phyloP scores from a whole-genome alignment of 1,140 invertebrate genomes.

The Drosophila trapezifrons region DNA sequence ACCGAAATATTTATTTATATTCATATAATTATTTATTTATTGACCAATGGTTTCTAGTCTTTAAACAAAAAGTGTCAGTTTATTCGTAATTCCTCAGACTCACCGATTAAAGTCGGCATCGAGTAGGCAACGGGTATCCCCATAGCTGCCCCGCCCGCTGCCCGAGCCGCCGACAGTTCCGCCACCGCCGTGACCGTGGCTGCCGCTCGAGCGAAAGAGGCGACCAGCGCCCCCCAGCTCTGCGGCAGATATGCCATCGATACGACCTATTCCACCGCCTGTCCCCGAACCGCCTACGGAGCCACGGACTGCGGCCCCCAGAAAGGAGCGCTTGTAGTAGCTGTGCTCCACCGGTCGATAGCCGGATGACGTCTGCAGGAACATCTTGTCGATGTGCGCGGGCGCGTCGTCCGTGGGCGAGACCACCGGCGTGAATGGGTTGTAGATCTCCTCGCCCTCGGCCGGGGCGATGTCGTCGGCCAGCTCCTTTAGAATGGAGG shows the following conservation, averaged over 20 bases:
- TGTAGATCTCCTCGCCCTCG: conserved; percentile 83
- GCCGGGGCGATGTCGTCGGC: conserved; percentile 82
- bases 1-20: background rate
- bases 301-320: conserved; percentile 58
- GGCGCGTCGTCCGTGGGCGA: conserved; percentile 83
- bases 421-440: conserved; percentile 84
- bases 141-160: conserved; percentile 70
- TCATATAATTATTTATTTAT: background rate
- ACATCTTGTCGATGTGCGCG: conserved; percentile 84
- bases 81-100: conserved; percentile 18
- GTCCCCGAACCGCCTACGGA: conserved; percentile 19
- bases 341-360: conserved; percentile 84
- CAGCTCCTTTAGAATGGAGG: conserved; percentile 82
- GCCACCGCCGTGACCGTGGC: conserved; percentile 14
- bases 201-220: conserved; percentile 53
- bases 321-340: conserved; percentile 82
- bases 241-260: conserved; percentile 66
- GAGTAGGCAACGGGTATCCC: conserved; percentile 73
- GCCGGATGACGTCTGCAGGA: conserved; percentile 84
- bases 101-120: conserved; percentile 78
- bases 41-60: background rate
- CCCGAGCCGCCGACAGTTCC: conserved; percentile 34
- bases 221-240: conserved; percentile 67
- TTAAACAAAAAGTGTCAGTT: background rate
- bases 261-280: conserved; percentile 34